Base-by-base conservation (phyloP, 92 coral and sea anemone species). In the Parazoanthus atlanticus region DNA sequence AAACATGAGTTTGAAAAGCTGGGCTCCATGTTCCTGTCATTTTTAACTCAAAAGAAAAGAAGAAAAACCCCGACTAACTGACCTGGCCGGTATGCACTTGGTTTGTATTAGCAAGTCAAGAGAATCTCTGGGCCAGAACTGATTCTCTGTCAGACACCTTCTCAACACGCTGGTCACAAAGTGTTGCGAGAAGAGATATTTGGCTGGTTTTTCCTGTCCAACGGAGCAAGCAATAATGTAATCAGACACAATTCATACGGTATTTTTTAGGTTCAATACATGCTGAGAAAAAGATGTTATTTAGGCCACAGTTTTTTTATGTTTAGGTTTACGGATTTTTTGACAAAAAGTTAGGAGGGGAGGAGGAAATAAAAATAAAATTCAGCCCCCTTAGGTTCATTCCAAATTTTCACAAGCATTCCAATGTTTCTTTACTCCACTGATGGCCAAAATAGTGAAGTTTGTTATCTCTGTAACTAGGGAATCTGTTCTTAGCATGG, bases 21-120 rank as follows among this genome's bases (percentile, higher is more conserved):
- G 49, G 49, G n/a, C n/a, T n/a, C n/a, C n/a, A 46, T 7, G 52
- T 46, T 46, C 52, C 52, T 46, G 15, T 46, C 52, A 46, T 11
- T 46, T 13, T 52, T 52, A 71, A 11, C n/a, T 28, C 17, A 78
- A 47, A n/a, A 73, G 30, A 79, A 6, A 7, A 34, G 9, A 61
- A 23, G 28, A 25, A 23, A 61, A 61, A 47, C 56, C 23, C 74
- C 4, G 17, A 21, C 73, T 17, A 77, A 69, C 86, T 80, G 69
- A 97, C 99, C 99, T 97, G 82, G 92, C 89, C 13, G 99, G 98
- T 25, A 97, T 89, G 77, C 94, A 86, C 76, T 85, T 89, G n/a
- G 97, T 93, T 83, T 89, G 89, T 70, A 97, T 81, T 52, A 97
- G 90, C 47, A 84, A 19, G 15, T 91, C 88, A 13, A 94, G 88